A percentile compares a stretch with the other conserved stretches of the same genome.
Evolutionary conservation across 2,113 vertebrate genomes (phyloP).

Genomic region (Cavia aperea): DNA sequence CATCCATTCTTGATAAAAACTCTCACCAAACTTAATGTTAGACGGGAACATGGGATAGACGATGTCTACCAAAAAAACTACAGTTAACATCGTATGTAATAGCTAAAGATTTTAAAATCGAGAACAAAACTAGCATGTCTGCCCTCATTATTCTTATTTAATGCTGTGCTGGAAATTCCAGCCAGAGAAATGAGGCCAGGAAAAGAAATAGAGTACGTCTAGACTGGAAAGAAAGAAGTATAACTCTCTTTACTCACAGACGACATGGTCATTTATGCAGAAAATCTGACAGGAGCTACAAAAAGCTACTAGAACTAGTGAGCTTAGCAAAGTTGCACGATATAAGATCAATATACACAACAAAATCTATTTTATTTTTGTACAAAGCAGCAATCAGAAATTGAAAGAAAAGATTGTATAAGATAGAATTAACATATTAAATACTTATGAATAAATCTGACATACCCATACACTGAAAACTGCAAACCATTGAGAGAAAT

Average conservation of each 20-base stretch:
- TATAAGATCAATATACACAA: background rate
- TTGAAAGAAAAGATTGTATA: background rate
- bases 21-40: background rate
- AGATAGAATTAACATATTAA: background rate
- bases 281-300: background rate
- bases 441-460: background rate
- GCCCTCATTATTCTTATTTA: background rate
- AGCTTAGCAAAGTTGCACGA: background rate
- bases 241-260: background rate
- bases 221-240: background rate
- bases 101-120: no score
- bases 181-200: background rate
- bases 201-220: background rate
- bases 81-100: background rate
- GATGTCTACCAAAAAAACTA: background rate
- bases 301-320: background rate
- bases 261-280: background rate
- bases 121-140: background rate
- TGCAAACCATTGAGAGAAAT: background rate
- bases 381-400: background rate
- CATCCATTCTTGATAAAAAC: background rate
- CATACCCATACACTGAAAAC: background rate
- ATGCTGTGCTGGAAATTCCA: rapidly evolving
- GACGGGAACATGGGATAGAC: background rate
- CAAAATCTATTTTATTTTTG: background rate